A percentile compares a stretch with the other conserved stretches of the same genome.
phyloP scores from a whole-genome alignment of 2,888 invertebrate species.

The Euproctis similis region DNA sequence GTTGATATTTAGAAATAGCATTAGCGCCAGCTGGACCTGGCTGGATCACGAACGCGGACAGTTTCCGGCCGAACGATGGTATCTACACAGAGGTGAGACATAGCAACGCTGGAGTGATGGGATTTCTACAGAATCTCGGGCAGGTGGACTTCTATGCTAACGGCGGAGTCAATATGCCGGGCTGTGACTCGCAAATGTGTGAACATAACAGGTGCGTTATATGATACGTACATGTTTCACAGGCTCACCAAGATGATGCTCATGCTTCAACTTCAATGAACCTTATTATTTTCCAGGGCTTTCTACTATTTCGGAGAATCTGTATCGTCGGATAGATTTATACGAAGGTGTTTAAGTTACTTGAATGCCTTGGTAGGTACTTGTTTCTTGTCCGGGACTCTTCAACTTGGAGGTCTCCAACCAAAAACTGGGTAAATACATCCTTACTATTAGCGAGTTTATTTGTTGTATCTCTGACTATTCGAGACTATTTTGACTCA shows the following conservation, averaged over 20 bases:
- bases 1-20: not conserved
- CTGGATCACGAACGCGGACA: not conserved
- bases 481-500: too few relatives aligned
- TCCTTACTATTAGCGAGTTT: too few relatives aligned
- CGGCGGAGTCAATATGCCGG: constrained; percentile 2
- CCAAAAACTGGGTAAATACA: constrained; percentile 3
- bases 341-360: not conserved
- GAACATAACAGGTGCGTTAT: constrained; percentile 1
- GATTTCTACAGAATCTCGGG: not conserved
- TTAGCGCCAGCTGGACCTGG: not conserved
- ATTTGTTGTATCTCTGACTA: too few relatives aligned
- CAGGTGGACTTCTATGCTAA: constrained; percentile 3
- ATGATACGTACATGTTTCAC: too few relatives aligned
- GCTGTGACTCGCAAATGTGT: not conserved
- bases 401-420: not conserved
- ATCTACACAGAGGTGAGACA: constrained; percentile 1
- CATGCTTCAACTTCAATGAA: too few relatives aligned
- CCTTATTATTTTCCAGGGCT: constrained; percentile 1
- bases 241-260: too few relatives aligned
- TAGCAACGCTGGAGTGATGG: constrained; percentile 1
- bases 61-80: not conserved
- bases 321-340: not conserved
- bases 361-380: not conserved
- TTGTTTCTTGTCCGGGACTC: not conserved
- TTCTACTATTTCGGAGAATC: constrained; percentile 1